A percentile compares a stretch with the other conserved stretches of the same genome.
Conservation (phyloP, 2,113 vertebrate species). For the Ageneiosus marmoratus region DNA sequence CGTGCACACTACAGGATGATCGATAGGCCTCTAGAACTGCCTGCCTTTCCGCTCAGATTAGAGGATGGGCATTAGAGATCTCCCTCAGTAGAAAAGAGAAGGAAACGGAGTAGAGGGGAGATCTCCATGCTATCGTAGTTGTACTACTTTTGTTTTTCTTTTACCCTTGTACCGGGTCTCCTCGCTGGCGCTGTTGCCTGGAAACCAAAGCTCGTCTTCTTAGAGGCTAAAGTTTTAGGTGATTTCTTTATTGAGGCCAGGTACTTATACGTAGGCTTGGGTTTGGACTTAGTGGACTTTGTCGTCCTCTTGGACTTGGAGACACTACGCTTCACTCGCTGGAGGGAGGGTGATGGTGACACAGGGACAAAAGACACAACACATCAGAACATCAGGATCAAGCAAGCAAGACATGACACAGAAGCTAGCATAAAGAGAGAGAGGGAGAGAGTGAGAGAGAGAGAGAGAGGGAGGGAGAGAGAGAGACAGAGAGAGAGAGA, state of each 20-base stretch:
- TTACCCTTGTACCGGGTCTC: conserved; percentile 89
- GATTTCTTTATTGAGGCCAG: conserved; percentile 79
- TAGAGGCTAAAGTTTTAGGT: conserved; percentile 82
- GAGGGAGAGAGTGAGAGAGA: conserved; percentile 24
- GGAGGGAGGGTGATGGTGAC: conserved; percentile 68
- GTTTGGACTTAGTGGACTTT: conserved; percentile 85
- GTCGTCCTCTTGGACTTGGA: conserved; percentile 87
- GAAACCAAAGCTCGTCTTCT: conserved; percentile 87
- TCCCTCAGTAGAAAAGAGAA: conserved; percentile 66
- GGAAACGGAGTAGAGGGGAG: conserved; percentile 69
- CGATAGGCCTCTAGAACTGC: conserved; percentile 58
- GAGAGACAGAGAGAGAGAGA: conserved; percentile 41
- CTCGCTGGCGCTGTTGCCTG: conserved; percentile 81
- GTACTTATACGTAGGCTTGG: conserved; percentile 81
- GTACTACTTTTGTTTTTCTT: conserved; percentile 65
- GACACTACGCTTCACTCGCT: conserved; percentile 91
- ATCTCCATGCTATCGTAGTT: conserved; percentile 86
- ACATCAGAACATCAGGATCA: conserved; percentile 64
- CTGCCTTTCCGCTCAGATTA: conserved; percentile 74
- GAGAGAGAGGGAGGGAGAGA: conserved; percentile 43
- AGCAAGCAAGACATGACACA: conserved; percentile 54
- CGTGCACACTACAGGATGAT: conserved; percentile 61
- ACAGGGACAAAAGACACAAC: conserved; percentile 53
- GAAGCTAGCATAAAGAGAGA: neutral
- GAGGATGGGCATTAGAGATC: conserved; percentile 86